These are phyloP conservation scores for Rotaria magnacalcarata DNA, from an alignment of 2,888 invertebrate species.

Conservation along the genomic window DNA sequence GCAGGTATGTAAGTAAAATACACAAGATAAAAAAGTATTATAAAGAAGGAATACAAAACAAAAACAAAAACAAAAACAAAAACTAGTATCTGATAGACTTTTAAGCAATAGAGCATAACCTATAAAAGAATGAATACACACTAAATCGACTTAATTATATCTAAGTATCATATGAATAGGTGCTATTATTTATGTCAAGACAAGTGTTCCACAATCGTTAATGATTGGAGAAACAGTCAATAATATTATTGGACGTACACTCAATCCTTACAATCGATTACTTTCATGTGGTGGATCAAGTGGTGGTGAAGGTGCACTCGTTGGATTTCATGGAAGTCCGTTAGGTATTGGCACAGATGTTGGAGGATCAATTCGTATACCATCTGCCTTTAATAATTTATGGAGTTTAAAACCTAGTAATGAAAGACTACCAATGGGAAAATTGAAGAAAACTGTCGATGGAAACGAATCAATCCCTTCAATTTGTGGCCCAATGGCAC, in stretches of 20 bases:
- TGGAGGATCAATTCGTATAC: neutral
- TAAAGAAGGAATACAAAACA: too few species aligned
- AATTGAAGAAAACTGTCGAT: neutral
- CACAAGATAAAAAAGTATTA: too few species aligned
- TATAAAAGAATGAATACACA: too few species aligned
- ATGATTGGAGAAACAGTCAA: neutral
- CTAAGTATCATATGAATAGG: neutral
- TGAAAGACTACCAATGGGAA: neutral
- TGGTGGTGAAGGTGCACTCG: neutral
- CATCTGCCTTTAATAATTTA: neutral
- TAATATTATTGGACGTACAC: neutral
- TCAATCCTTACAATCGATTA: conserved; percentile 12
- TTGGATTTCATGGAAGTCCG: neutral
- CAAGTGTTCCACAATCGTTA: neutral
- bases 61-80: too few species aligned
- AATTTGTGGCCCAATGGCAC: neutral
- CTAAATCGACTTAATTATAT: too few species aligned
- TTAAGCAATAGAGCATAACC: too few species aligned
- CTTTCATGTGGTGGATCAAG: conserved; percentile 1
- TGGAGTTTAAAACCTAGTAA: neutral
- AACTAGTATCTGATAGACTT: too few species aligned
- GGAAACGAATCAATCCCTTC: neutral
- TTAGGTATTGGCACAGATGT: neutral
- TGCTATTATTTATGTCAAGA: neutral
- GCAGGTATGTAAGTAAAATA: neutral